Evolutionary conservation across 2,113 vertebrate genomes (phyloP).

Genomic region (Chaenogobius annularis): DNA sequence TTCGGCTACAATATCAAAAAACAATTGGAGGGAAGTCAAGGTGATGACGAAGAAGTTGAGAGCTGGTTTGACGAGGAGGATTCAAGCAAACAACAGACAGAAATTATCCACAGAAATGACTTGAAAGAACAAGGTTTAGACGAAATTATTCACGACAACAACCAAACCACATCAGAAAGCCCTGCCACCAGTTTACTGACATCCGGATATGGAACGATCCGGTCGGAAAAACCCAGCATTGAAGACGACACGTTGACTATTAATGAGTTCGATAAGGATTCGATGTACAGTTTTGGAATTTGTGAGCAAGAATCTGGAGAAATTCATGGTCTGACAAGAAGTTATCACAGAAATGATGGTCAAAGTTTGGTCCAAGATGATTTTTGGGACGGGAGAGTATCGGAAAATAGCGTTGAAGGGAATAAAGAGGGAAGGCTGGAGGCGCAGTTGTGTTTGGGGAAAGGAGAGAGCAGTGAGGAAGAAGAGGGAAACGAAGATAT

Average conservation of each 20-base stretch:
- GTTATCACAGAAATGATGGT: not conserved
- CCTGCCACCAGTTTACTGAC: slow-evolving; percentile 64
- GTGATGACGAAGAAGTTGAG: slow-evolving; percentile 33
- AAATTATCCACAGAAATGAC: not conserved
- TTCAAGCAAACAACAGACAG: slow-evolving; percentile 13
- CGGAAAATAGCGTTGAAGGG: not conserved
- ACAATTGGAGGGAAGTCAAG: not conserved
- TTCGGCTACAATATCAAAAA: not conserved
- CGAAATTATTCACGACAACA: not conserved
- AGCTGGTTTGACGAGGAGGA: not conserved
- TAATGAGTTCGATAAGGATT: slow-evolving; percentile 50
- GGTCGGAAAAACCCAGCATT: slow-evolving; percentile 55
- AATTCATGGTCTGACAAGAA: not conserved
- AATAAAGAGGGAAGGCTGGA: not conserved
- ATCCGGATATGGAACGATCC: slow-evolving; percentile 70
- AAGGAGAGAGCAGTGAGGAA: slow-evolving; percentile 2
- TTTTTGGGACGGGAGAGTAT: not conserved
- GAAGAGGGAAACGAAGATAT: slow-evolving; percentile 33
- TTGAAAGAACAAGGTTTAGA: not conserved
- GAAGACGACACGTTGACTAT: slow-evolving; percentile 50
- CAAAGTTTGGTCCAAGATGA: not conserved
- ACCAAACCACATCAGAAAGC: slow-evolving; percentile 32
- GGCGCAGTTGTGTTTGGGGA: not conserved
- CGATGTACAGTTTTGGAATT: slow-evolving; percentile 3
- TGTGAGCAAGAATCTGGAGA: not conserved